These are phyloP conservation scores for Barbus barbus DNA, from an alignment of 2,113 vertebrate species.

Conservation along the genomic window DNA sequence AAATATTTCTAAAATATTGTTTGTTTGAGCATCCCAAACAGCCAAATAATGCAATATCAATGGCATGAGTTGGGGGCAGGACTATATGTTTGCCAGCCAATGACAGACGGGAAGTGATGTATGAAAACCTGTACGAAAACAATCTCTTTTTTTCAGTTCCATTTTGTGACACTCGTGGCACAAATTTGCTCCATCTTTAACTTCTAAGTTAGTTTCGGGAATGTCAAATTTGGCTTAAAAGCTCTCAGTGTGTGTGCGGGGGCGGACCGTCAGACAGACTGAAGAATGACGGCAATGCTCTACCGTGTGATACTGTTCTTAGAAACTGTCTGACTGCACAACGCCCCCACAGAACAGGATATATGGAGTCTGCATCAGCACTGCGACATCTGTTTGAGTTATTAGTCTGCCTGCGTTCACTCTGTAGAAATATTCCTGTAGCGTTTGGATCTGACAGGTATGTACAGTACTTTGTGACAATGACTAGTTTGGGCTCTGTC, in stretches of 20 bases:
- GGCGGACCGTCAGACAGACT: background rate
- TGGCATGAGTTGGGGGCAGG: background rate
- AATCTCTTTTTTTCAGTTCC: background rate
- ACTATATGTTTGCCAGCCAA: background rate
- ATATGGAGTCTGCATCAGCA: conserved; percentile 69
- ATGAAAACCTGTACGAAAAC: background rate
- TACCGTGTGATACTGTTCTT: background rate
- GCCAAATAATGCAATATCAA: background rate
- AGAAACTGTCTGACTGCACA: conserved; percentile 25
- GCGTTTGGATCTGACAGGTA: conserved; percentile 40
- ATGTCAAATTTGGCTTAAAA: background rate
- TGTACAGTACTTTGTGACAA: background rate
- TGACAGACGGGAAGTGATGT: background rate
- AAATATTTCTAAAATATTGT: background rate
- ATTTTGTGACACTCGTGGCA: background rate
- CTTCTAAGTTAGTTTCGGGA: background rate
- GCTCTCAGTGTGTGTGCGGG: background rate
- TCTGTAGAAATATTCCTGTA: conserved; percentile 23
- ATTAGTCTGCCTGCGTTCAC: conserved; percentile 55
- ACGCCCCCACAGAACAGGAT: conserved; percentile 68
- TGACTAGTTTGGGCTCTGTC: background rate
- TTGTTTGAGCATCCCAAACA: background rate
- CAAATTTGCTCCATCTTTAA: background rate
- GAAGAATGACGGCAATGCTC: background rate
- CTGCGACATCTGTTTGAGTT: conserved; percentile 71